phyloP scores from a whole-genome alignment of 2,113 vertebrate species.

The Macrotus californicus region DNA sequence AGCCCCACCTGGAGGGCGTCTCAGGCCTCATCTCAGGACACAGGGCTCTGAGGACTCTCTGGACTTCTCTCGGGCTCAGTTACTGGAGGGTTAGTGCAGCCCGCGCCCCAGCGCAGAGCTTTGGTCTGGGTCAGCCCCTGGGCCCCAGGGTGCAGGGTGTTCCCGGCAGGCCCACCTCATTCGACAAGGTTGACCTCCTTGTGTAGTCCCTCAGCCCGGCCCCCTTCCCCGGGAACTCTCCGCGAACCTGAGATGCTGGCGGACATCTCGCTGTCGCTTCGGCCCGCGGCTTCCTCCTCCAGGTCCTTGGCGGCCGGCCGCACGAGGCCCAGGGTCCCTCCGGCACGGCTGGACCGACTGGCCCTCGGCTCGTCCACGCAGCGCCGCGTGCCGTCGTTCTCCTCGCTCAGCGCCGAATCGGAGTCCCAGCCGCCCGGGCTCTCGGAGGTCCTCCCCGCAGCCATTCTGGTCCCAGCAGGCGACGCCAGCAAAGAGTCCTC shows the following conservation, averaged over 20 bases:
- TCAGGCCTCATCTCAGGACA: neutral
- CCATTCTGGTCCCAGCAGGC: conserved; percentile 81
- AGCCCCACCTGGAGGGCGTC: too few species aligned
- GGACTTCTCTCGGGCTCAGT: neutral
- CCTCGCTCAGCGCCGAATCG: conserved; percentile 62
- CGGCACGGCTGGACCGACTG: neutral
- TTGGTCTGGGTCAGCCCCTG: neutral
- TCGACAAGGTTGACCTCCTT: neutral
- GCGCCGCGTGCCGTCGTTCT: conserved; percentile 52
- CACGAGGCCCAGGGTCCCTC: conserved; percentile 20
- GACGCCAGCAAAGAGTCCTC: conserved; percentile 69
- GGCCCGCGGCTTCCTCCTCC: conserved; percentile 76
- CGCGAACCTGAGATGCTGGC: conserved; percentile 85
- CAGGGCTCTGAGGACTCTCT: neutral
- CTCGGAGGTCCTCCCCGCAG: conserved; percentile 86
- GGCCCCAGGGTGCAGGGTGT: neutral
- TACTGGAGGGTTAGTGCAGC: neutral
- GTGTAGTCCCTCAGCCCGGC: neutral
- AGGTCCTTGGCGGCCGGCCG: conserved; percentile 57
- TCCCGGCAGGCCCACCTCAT: neutral
- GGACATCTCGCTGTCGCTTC: conserved; percentile 89
- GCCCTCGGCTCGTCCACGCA: neutral
- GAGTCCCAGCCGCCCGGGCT: conserved; percentile 70
- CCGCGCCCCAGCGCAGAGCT: neutral
- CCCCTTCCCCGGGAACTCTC: neutral